Conservation (phyloP, 2,888 invertebrate genomes). For the Heterodera filipjevi region DNA sequence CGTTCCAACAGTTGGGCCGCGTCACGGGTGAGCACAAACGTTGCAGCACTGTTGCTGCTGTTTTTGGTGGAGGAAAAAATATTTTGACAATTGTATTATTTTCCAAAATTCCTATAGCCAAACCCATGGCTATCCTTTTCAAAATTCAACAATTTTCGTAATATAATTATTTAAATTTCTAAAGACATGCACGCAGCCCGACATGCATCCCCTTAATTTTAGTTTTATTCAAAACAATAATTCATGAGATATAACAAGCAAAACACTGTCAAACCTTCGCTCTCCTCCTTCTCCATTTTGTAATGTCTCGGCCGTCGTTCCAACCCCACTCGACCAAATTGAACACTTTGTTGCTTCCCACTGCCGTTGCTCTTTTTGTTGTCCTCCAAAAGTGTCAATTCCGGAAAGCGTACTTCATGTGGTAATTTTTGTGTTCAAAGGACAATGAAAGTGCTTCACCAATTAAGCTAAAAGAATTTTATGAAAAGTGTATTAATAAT, state of each 20-base stretch:
- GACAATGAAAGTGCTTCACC: background rate
- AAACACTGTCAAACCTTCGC: background rate
- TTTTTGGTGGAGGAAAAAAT: background rate
- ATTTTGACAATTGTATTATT: background rate
- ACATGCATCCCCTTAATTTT: no score
- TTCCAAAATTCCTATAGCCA: background rate
- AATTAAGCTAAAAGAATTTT: background rate
- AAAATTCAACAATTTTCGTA: no score
- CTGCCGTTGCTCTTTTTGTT: background rate
- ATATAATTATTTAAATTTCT: no score
- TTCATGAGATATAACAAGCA: no score
- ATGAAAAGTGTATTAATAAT: background rate
- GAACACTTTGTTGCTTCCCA: background rate
- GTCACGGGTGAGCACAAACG: slow-evolving; percentile 2
- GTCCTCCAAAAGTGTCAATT: background rate
- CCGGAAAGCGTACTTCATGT: background rate
- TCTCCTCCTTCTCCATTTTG: background rate
- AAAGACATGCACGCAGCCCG: no score
- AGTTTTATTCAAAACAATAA: no score
- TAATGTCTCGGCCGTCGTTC: background rate
- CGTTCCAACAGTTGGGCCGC: slow-evolving; percentile 74
- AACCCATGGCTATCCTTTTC: no score
- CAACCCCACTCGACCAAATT: background rate
- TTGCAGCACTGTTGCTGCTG: background rate
- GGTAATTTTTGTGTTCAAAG: background rate